Conservation (phyloP, 2,888 invertebrate species). For the Diarsia brunnea region DNA sequence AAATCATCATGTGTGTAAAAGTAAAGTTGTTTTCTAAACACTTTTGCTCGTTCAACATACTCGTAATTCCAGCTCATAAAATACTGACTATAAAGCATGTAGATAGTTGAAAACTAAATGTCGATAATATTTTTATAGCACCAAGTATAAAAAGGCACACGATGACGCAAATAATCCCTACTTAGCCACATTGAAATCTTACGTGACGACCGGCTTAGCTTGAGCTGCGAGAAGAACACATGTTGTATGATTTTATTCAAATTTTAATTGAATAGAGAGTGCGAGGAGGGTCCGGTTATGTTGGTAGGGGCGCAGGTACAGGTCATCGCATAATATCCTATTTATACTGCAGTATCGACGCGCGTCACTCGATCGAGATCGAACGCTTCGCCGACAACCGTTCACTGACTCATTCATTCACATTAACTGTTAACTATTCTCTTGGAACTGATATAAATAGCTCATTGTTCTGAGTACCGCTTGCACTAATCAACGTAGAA, state of each 20-base stretch:
- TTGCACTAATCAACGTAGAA: conserved; percentile 22
- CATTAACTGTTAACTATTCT: not conserved
- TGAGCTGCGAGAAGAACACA: conserved; percentile 18
- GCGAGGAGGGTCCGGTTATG: conserved; percentile 29
- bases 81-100: not conserved
- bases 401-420: conserved; percentile 3
- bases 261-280: not conserved
- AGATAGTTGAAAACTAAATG: conserved; percentile 8
- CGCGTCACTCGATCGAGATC: conserved; percentile 17
- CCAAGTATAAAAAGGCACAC: conserved; percentile 21
- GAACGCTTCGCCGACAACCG: not conserved
- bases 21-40: not conserved
- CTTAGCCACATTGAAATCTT: conserved; percentile 47
- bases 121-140: conserved; percentile 27
- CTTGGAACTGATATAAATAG: conserved; percentile 15
- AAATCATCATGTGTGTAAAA: not conserved
- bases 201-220: conserved; percentile 25
- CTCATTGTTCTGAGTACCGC: not conserved
- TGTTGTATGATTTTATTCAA: conserved; percentile 7
- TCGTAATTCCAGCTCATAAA: not conserved
- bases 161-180: conserved; percentile 50
- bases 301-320: conserved; percentile 36
- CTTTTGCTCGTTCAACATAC: not conserved
- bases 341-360: conserved; percentile 78
- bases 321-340: conserved; percentile 75